Evolutionary conservation across 2,797 vertebrate genomes (phyloP).

Genomic region (Myotis myotis): DNA sequence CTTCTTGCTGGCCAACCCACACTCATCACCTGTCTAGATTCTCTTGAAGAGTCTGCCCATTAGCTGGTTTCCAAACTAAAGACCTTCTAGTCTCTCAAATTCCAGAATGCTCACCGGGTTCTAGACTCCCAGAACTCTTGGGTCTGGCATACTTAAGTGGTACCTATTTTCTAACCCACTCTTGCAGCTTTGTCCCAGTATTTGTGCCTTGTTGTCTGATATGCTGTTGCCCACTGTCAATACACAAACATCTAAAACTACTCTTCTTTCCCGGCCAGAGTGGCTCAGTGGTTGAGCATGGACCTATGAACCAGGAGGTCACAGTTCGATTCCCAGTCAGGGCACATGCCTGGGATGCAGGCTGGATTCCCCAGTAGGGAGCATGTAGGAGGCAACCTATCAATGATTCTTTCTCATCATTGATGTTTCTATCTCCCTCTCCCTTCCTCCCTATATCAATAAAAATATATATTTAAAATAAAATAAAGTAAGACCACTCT

Average conservation of each 20-base stretch:
- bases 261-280: too few relatives aligned
- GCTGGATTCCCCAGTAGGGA: too few relatives aligned
- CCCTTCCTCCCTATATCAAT: too few relatives aligned
- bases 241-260: neutral
- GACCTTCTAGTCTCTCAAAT: neutral
- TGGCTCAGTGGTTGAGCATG: too few relatives aligned
- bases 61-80: neutral
- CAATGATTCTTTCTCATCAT: too few relatives aligned
- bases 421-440: too few relatives aligned
- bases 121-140: neutral
- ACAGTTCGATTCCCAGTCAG: too few relatives aligned
- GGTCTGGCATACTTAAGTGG: neutral
- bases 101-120: neutral
- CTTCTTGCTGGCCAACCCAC: neutral
- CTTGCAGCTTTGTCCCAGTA: neutral
- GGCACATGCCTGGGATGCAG: too few relatives aligned
- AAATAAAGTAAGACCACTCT: neutral
- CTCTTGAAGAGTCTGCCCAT: neutral
- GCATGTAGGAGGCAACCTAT: too few relatives aligned
- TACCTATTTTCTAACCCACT: neutral
- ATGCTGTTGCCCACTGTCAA: neutral
- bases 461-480: too few relatives aligned
- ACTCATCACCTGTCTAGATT: neutral
- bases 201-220: neutral
- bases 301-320: too few relatives aligned